These are phyloP conservation scores for Oryzias curvinotus DNA, from an alignment of 2,113 vertebrate genomes.

Conservation along the genomic window DNA sequence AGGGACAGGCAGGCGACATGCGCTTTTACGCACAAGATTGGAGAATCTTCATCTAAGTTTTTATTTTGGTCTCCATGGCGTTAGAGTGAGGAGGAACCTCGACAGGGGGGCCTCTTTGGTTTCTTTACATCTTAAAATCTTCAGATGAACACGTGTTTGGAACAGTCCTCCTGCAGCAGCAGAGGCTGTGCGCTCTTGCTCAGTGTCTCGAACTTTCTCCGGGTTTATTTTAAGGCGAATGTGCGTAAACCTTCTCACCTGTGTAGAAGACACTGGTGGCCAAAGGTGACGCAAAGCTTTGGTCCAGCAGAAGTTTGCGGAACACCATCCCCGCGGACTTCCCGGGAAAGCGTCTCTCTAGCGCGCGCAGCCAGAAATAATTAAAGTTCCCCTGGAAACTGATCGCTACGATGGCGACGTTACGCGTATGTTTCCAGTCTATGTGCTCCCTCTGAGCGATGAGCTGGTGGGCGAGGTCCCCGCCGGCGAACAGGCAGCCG, in stretches of 20 bases:
- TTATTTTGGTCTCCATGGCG: neutral
- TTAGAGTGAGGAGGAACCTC: slow-evolving; percentile 6
- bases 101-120: neutral
- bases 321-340: slow-evolving; percentile 77
- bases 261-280: slow-evolving; percentile 85
- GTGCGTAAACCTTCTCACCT: slow-evolving; percentile 54
- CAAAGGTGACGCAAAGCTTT: slow-evolving; percentile 82
- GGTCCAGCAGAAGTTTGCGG: slow-evolving; percentile 86
- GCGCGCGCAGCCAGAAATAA: slow-evolving; percentile 83
- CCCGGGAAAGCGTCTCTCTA: slow-evolving; percentile 86
- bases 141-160: too few species aligned
- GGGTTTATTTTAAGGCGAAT: neutral
- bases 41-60: neutral
- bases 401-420: slow-evolving; percentile 82
- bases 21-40: slow-evolving; percentile 28
- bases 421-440: slow-evolving; percentile 85
- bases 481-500: slow-evolving; percentile 81
- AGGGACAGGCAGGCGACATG: neutral
- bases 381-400: slow-evolving; percentile 89
- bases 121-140: too few species aligned
- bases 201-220: too few species aligned
- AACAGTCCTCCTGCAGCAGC: too few species aligned
- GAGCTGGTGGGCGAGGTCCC: slow-evolving; percentile 84
- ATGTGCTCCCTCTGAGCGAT: slow-evolving; percentile 69
- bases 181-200: too few species aligned